Conservation (phyloP, 2,888 invertebrate genomes). For the Eurois occulta region DNA sequence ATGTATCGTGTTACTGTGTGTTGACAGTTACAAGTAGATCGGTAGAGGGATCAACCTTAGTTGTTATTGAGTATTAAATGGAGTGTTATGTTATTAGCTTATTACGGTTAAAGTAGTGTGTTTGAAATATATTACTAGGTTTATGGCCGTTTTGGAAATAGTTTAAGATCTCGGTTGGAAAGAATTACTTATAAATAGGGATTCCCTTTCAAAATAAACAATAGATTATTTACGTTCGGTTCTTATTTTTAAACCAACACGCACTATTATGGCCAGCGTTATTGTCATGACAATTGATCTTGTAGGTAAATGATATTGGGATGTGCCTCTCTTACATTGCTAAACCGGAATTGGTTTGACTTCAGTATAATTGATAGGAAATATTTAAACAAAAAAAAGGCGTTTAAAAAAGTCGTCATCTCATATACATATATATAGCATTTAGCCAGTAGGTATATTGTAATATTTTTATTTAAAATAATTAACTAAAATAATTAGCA, state of each 20-base stretch:
- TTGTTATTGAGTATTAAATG: constrained; percentile 39
- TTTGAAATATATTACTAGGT: constrained; percentile 27
- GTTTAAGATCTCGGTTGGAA: constrained; percentile 33
- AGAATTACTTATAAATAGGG: constrained; percentile 13
- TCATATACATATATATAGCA: neutral
- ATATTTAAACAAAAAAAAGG: neutral
- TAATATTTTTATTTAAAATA: constrained; percentile 1
- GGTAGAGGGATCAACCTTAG: constrained; percentile 24
- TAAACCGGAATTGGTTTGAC: neutral
- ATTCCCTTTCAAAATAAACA: constrained; percentile 20
- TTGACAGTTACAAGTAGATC: constrained; percentile 69
- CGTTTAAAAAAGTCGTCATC: neutral
- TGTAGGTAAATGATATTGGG: neutral
- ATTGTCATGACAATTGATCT: neutral
- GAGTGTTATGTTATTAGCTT: too few relatives aligned
- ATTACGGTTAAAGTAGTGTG: constrained; percentile 8
- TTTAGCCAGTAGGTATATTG: neutral
- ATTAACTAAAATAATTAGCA: constrained; percentile 23
- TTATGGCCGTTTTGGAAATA: constrained; percentile 32
- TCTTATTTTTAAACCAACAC: neutral
- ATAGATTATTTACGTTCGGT: constrained; percentile 1
- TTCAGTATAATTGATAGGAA: neutral
- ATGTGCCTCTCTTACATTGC: neutral
- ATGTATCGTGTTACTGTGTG: constrained; percentile 76
- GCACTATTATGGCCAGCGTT: neutral